phyloP scores from a whole-genome alignment of 2,797 vertebrate genomes.

The Ambastaia sidthimunki region DNA sequence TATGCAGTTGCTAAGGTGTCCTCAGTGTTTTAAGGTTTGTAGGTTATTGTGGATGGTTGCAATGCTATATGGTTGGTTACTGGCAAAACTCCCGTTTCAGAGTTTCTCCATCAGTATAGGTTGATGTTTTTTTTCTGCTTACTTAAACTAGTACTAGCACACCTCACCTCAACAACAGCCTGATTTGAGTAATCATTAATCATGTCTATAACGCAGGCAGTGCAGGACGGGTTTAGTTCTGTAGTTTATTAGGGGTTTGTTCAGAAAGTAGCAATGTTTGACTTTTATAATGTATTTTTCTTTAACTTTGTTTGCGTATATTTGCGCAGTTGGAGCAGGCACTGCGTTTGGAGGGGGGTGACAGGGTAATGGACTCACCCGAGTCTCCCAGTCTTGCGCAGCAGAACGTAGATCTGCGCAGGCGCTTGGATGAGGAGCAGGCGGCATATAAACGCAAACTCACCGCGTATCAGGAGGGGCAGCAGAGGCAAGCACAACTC shows the following conservation, averaged over 20 bases:
- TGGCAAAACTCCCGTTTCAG: no score
- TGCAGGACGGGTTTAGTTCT: no score
- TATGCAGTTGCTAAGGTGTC: background rate
- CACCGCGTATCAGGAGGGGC: conserved; percentile 95
- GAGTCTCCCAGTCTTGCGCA: conserved; percentile 85
- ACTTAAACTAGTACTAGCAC: no score
- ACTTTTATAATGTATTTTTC: no score
- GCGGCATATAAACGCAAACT: conserved; percentile 93
- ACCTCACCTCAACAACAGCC: no score
- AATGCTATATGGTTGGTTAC: background rate
- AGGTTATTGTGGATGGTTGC: background rate
- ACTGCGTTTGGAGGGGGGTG: conserved; percentile 82
- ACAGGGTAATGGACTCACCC: conserved; percentile 69
- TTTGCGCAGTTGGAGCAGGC: conserved; percentile 87
- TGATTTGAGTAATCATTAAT: no score
- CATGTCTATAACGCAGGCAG: background rate
- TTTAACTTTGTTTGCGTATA: conserved; percentile 18
- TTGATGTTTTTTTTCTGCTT: no score
- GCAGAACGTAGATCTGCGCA: conserved; percentile 90
- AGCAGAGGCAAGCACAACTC: conserved; percentile 95
- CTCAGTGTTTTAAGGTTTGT: background rate
- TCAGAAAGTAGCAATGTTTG: no score
- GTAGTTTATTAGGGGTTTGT: no score
- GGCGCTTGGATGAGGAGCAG: conserved; percentile 93
- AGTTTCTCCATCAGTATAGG: no score